Conservation (phyloP, 2,797 vertebrate genomes). For the Gadopsis bispinosus region DNA sequence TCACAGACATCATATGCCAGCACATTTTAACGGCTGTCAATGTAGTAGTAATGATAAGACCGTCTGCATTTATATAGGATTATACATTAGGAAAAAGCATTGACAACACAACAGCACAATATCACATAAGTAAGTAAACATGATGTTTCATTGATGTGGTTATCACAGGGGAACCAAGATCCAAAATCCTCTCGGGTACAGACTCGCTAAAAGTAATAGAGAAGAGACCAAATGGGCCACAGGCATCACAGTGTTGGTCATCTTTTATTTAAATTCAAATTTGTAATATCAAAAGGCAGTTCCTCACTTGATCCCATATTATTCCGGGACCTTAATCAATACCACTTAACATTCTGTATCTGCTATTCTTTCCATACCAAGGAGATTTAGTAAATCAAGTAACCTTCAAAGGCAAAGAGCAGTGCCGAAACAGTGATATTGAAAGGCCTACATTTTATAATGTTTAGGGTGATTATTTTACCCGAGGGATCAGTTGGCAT, state of each 20-base stretch:
- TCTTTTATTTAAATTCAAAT: conserved; percentile 17
- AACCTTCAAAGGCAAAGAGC: neutral
- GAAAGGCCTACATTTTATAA: neutral
- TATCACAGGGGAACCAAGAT: neutral
- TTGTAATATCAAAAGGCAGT: neutral
- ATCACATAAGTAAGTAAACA: neutral
- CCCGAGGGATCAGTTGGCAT: no score
- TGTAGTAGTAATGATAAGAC: conserved; percentile 11
- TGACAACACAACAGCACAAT: neutral
- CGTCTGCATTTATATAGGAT: neutral
- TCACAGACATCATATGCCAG: conserved; percentile 39
- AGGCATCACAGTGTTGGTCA: neutral
- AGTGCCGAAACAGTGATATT: neutral
- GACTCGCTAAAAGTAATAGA: neutral
- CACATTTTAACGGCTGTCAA: conserved; percentile 31
- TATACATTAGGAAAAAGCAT: neutral
- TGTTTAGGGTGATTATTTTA: no score
- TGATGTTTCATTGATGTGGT: neutral
- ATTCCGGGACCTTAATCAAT: neutral
- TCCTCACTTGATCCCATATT: neutral
- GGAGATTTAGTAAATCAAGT: neutral
- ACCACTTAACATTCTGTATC: neutral
- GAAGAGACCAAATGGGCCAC: no score
- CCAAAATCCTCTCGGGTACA: neutral
- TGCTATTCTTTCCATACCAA: neutral